Percentiles rank a stretch among this genome's conserved stretches.
Evolutionary conservation across 2,888 invertebrate species (phyloP).

Genomic region (Spialia ferax): DNA sequence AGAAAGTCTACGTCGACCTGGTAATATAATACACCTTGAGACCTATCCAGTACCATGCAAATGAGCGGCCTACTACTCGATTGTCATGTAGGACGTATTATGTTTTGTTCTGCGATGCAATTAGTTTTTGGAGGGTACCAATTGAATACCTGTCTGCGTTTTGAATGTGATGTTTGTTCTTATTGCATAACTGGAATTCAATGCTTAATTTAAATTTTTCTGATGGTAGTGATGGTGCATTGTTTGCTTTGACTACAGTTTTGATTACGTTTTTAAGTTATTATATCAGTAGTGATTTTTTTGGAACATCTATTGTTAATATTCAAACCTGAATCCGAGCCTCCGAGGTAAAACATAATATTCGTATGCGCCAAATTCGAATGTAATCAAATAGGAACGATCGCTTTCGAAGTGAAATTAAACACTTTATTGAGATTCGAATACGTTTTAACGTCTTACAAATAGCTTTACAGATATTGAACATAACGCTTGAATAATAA

Average conservation of each 20-base stretch:
- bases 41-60: slow-evolving; percentile 35
- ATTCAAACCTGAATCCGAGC: too few relatives aligned
- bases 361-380: too few relatives aligned
- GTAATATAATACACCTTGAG: slow-evolving; percentile 35
- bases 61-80: slow-evolving; percentile 34
- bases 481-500: too few relatives aligned
- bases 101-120: slow-evolving; percentile 12
- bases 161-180: slow-evolving; percentile 3
- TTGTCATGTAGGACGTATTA: slow-evolving; percentile 36
- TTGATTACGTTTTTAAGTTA: background rate
- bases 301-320: too few relatives aligned
- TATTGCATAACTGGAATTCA: slow-evolving; percentile 31
- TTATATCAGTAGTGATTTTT: too few relatives aligned
- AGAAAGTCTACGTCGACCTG: slow-evolving; percentile 35
- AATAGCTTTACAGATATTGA: too few relatives aligned
- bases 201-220: slow-evolving; percentile 24
- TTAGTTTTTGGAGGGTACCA: slow-evolving; percentile 7
- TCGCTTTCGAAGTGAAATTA: too few relatives aligned
- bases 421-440: too few relatives aligned
- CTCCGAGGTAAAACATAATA: too few relatives aligned
- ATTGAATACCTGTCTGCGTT: slow-evolving; percentile 9
- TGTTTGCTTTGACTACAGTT: slow-evolving; percentile 9
- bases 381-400: too few relatives aligned
- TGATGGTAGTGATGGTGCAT: slow-evolving; percentile 9
- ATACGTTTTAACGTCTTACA: too few relatives aligned